Evolutionary conservation across 2,888 invertebrate species (phyloP).

Genomic region (Trichogramma evanescens): DNA sequence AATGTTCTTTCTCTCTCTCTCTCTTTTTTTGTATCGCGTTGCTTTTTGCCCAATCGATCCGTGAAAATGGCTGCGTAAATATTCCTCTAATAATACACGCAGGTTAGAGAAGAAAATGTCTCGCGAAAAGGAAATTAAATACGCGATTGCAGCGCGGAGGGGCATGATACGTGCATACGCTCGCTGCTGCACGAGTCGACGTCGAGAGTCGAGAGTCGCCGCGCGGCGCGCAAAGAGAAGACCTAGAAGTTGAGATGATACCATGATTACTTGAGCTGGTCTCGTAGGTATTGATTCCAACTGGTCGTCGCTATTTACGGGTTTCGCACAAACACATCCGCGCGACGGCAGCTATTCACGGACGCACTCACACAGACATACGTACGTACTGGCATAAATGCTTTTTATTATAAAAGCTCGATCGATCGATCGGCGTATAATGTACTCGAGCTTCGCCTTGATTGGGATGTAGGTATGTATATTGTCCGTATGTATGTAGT

Average conservation of each 20-base stretch:
- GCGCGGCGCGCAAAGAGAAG: slow-evolving; percentile 31
- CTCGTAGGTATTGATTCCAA: slow-evolving; percentile 45
- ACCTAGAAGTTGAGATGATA: slow-evolving; percentile 46
- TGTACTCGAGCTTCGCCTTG: no score
- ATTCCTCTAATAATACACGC: no score
- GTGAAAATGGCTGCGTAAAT: no score
- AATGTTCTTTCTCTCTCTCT: no score
- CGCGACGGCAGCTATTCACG: slow-evolving; percentile 14
- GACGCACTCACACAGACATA: not conserved
- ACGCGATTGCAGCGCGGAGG: not conserved
- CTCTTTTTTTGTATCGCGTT: no score
- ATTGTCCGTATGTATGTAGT: no score
- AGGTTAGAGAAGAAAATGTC: no score
- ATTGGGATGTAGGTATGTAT: no score
- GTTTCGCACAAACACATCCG: slow-evolving; percentile 33
- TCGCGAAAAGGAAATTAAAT: not conserved
- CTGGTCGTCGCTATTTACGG: slow-evolving; percentile 43
- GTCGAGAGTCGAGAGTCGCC: not conserved
- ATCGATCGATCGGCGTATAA: no score
- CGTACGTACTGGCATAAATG: no score
- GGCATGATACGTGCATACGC: not conserved
- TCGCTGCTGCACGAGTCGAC: not conserved
- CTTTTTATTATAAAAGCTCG: no score
- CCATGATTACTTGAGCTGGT: slow-evolving; percentile 44
- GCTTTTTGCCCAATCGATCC: no score